Evolutionary conservation across 2,113 vertebrate species (phyloP).

Genomic region (Eptesicus fuscus): DNA sequence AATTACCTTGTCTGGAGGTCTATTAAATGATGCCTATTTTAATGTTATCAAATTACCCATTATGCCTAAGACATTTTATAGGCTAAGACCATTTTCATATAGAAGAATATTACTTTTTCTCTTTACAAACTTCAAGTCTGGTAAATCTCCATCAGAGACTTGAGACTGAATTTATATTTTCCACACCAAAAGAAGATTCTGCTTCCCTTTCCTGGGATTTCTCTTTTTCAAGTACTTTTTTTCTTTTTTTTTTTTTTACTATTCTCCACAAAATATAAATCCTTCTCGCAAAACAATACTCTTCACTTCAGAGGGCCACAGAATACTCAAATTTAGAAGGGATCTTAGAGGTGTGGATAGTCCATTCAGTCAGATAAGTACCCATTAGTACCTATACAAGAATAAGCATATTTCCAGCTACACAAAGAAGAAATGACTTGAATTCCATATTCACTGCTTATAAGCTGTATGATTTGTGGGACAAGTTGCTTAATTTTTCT

Average conservation of each 20-base stretch:
- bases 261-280: background rate
- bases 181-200: background rate
- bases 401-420: background rate
- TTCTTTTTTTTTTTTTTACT: background rate
- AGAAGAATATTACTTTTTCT: background rate
- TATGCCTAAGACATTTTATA: background rate
- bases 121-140: background rate
- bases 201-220: background rate
- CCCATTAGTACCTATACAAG: background rate
- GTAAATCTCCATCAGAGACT: background rate
- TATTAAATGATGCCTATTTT: background rate
- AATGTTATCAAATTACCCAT: background rate
- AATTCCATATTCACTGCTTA: background rate
- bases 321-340: background rate
- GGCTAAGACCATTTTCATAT: background rate
- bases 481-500: background rate
- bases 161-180: background rate
- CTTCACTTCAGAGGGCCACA: background rate
- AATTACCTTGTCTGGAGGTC: background rate
- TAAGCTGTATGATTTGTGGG: background rate
- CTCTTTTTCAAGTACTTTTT: background rate
- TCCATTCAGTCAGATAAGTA: background rate
- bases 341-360: background rate
- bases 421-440: background rate
- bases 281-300: background rate